Percentiles rank a stretch among this genome's conserved stretches.
These are phyloP conservation scores for Bufo bufo DNA, from an alignment of 2,113 vertebrate genomes.

Conservation along the genomic window DNA sequence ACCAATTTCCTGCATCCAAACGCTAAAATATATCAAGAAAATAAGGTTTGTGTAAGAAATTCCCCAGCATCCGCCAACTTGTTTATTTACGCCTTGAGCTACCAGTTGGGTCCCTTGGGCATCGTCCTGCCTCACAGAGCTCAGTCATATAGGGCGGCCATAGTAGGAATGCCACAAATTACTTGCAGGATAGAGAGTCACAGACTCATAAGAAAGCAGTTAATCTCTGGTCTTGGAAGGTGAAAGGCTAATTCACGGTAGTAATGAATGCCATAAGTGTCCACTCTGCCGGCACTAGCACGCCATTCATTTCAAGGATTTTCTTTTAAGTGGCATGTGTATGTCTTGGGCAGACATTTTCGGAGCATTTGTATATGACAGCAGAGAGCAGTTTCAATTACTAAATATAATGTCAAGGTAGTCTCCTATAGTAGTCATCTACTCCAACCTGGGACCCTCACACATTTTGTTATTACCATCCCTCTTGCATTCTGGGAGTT, in stretches of 20 bases:
- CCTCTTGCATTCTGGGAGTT: not conserved
- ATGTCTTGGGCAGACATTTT: not conserved
- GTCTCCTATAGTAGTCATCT: not conserved
- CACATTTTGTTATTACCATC: not conserved
- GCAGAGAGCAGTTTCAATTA: not conserved
- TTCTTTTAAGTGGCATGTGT: constrained; percentile 13
- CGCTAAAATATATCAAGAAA: constrained; percentile 31
- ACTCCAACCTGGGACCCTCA: not conserved
- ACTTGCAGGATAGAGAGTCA: constrained; percentile 35
- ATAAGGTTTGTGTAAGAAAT: constrained; percentile 42
- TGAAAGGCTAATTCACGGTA: constrained; percentile 53
- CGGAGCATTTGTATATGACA: not conserved
- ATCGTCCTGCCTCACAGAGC: not conserved
- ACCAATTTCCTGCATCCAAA: constrained; percentile 46
- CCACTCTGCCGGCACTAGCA: not conserved
- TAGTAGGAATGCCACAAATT: constrained; percentile 47
- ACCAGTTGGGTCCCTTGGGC: constrained; percentile 24
- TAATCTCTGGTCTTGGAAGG: constrained; percentile 50
- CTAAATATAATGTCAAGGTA: not conserved
- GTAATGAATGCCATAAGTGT: constrained; percentile 51
- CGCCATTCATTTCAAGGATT: not conserved
- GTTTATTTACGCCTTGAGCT: constrained; percentile 41
- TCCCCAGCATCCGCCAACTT: constrained; percentile 12
- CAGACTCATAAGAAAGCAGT: constrained; percentile 55
- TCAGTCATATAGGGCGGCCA: constrained; percentile 19